Percentiles rank a stretch among this genome's conserved stretches.
Conservation (phyloP, 2,113 vertebrate genomes). For the Microcebus griseorufus region DNA sequence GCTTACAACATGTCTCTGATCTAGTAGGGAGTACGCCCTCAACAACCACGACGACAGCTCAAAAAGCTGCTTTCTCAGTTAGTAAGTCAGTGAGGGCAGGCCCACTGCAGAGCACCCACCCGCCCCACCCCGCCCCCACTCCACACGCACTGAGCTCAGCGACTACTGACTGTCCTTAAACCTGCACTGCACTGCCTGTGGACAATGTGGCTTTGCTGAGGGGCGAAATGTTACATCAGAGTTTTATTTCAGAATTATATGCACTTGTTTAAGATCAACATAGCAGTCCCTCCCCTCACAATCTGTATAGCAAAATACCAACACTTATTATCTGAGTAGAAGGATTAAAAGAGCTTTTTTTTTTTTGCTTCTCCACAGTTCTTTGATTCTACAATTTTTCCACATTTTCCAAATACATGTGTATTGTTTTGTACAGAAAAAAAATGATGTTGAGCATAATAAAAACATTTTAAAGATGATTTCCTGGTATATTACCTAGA, state of each 20-base stretch:
- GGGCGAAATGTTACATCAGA: background rate
- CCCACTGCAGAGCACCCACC: background rate
- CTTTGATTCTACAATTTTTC: background rate
- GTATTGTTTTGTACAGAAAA: background rate
- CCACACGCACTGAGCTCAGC: background rate
- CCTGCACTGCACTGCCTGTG: background rate
- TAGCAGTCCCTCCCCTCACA: background rate
- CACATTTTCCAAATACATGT: conserved; percentile 15
- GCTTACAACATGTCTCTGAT: background rate
- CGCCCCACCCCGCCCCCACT: background rate
- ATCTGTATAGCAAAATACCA: background rate
- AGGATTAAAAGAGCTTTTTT: background rate
- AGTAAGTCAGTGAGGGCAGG: background rate
- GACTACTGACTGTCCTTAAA: background rate
- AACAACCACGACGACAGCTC: background rate
- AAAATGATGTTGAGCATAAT: background rate
- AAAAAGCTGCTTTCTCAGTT: background rate
- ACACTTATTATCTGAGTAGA: background rate
- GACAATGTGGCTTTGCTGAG: background rate
- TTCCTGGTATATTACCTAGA: background rate
- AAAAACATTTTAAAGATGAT: conserved; percentile 2
- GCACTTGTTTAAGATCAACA: background rate
- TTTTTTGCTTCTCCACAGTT: conserved; percentile 8
- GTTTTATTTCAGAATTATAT: background rate
- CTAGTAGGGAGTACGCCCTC: background rate